phyloP scores from a whole-genome alignment of 2,888 invertebrate species.

The Mantis religiosa region DNA sequence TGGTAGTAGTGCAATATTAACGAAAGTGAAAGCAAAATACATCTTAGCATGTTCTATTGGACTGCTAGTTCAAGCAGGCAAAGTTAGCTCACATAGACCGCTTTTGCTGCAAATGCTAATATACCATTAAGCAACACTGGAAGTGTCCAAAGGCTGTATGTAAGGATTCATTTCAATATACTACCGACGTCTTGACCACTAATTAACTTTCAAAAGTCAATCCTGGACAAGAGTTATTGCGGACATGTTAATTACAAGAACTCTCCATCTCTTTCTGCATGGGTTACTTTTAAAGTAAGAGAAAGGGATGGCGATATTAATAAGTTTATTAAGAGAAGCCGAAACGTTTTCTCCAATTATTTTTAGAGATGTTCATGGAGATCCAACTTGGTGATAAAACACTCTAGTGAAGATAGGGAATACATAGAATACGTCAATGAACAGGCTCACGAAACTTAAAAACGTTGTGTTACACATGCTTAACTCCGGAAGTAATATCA shows the following conservation, averaged over 20 bases:
- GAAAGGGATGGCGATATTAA: background rate
- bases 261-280: background rate
- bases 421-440: too few species aligned
- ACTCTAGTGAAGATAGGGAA: too few species aligned
- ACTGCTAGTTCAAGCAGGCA: too few species aligned
- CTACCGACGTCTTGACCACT: background rate
- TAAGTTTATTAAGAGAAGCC: background rate
- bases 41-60: too few species aligned
- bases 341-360: background rate
- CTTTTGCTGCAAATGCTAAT: background rate
- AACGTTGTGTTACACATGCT: too few species aligned
- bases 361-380: background rate
- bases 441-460: too few species aligned
- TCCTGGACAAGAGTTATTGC: conserved; percentile 5
- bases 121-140: background rate
- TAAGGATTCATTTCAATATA: conserved; percentile 4
- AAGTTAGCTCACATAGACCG: background rate
- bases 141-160: background rate
- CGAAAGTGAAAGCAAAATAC: too few species aligned
- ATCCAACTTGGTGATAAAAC: background rate
- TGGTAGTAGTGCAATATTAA: too few species aligned
- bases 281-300: background rate
- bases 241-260: conserved; percentile 16
- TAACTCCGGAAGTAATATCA: background rate
- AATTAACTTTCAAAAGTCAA: conserved; percentile 25